A percentile compares a stretch with the other conserved stretches of the same genome.
phyloP scores from a whole-genome alignment of 2,797 vertebrate species.

The Valencia hispanica region DNA sequence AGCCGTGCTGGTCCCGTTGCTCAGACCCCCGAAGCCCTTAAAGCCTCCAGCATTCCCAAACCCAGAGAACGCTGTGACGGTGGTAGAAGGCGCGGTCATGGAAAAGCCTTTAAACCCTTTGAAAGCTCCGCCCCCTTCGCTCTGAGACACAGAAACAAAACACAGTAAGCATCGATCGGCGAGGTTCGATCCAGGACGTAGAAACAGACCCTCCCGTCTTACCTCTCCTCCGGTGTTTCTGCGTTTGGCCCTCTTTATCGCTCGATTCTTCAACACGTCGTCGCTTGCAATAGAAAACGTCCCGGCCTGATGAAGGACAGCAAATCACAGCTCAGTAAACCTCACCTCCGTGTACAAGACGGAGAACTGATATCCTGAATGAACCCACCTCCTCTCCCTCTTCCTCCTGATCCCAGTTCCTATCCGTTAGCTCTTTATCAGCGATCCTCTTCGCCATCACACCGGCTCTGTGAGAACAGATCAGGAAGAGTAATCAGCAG shows the following conservation, averaged over 20 bases:
- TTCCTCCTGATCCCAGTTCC: conserved; percentile 99
- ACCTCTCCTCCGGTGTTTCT: conserved; percentile 86
- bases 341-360: too few species aligned
- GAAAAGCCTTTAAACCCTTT: conserved; percentile 82
- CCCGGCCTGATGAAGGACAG: conserved; percentile 82
- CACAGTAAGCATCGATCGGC: background rate
- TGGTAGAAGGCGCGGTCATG: conserved; percentile 18
- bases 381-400: conserved; percentile 91
- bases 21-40: conserved; percentile 69
- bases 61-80: conserved; percentile 47
- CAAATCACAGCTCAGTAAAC: background rate
- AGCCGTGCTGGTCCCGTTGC: conserved; percentile 70
- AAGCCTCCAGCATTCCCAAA: conserved; percentile 75
- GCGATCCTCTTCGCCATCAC: conserved; percentile 96
- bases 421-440: conserved; percentile 95
- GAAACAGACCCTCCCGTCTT: conserved; percentile 16
- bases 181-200: background rate
- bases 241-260: conserved; percentile 96
- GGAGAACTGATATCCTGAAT: background rate
- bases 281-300: conserved; percentile 92
- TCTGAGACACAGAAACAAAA: conserved; percentile 54
- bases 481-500: background rate
- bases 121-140: conserved; percentile 69
- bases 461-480: conserved; percentile 35
- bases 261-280: conserved; percentile 91